Base-by-base conservation (phyloP, 2,888 invertebrate species). In the Amphipyra tragopoginis region DNA sequence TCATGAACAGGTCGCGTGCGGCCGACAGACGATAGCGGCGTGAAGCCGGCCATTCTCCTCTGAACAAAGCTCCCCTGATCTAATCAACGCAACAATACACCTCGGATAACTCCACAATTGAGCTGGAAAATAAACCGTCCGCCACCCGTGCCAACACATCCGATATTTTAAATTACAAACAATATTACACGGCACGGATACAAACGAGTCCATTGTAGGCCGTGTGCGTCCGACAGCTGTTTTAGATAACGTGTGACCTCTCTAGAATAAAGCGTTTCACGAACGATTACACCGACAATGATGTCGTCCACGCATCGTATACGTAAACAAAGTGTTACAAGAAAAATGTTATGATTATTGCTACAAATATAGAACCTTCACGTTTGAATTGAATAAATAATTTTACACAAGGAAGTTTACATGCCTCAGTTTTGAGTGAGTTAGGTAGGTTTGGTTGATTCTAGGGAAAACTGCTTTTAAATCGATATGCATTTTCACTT, bases 31-130 rank as follows among this genome's bases (percentile, higher is more conserved):
- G 86, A 85, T 85, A 86, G 86, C 86, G 79, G 82, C 80, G 86
- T 83, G 86, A 85, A 83, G 81, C 84, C 82, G 80, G 76, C 88
- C 83, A 88, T 91, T 92, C 90, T 89, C 83, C 77, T 75, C 85
- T 82, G 87, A 92, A 93, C 93, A 93, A 93, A 90, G 91, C 90
- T 81, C 67, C 85, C 84, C 91, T 90, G 93, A 93, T 93, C 92
- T 93, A 93, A 93, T 93, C 93, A 93, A 93, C 89, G 88, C 90
- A 90, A 93, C 93, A 93, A 93, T 93, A 92, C 87, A 90, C 89
- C 88, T 88, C 88, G 90, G 86, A 88, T 89, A 88, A 86, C 86
- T 87, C 83, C 84, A 86, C 90, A 90, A 88, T 89, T 87, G 86
- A 88, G 87, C 87, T 84, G 86, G 89, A 86, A 90, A 90, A 92